Evolutionary conservation across 53 echinoderm and acorn worm species (phyloP).

Genomic region (Temnopleurus reevesii): DNA sequence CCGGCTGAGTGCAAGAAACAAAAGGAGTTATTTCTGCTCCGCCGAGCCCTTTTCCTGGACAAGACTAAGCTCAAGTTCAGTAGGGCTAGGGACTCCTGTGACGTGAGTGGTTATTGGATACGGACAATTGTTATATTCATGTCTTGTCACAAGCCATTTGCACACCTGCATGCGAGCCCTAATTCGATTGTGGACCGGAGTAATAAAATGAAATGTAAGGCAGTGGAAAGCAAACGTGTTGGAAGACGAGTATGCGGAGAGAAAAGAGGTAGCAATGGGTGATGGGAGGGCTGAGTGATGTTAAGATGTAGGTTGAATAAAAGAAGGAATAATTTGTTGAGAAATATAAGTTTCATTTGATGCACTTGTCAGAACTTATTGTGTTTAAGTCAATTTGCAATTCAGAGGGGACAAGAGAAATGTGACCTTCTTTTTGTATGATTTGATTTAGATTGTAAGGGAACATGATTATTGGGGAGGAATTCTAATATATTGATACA

Average conservation of each 20-base stretch:
- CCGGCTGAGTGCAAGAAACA: slow-evolving; percentile 22
- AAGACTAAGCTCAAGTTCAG: slow-evolving; percentile 9
- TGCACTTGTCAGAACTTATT: neutral
- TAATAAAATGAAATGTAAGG: slow-evolving; percentile 40
- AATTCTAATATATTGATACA: no score
- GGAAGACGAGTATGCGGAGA: neutral
- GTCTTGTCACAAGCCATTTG: slow-evolving; percentile 27
- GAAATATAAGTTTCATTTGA: neutral
- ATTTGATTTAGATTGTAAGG: neutral
- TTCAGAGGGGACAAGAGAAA: neutral
- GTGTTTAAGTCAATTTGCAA: neutral
- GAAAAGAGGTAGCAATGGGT: neutral
- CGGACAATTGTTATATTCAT: slow-evolving; percentile 31
- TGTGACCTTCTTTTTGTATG: neutral
- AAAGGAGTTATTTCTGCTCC: slow-evolving; percentile 26
- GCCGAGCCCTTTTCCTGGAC: slow-evolving; percentile 1
- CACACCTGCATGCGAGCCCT: slow-evolving; percentile 14
- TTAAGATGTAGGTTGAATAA: neutral
- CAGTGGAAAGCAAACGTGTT: slow-evolving; percentile 16
- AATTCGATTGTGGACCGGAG: slow-evolving; percentile 10
- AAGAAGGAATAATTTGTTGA: neutral
- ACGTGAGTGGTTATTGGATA: slow-evolving; percentile 8
- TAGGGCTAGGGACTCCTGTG: neutral
- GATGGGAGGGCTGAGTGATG: neutral
- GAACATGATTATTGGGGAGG: neutral